Percentiles rank a stretch among this genome's conserved stretches.
phyloP scores from a whole-genome alignment of 2,888 invertebrate genomes.

The Drosophila neotestacea region DNA sequence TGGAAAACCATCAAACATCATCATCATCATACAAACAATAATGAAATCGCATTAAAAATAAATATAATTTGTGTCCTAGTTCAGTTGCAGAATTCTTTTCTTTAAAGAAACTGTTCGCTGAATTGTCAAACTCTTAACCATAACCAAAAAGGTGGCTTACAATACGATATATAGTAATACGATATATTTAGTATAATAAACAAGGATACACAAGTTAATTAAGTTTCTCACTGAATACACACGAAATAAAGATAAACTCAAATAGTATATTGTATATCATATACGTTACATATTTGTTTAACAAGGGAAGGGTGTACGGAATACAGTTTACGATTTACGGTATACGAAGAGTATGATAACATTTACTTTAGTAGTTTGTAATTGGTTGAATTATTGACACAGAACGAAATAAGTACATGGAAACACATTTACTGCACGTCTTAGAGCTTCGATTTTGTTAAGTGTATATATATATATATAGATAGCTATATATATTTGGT shows the following conservation, averaged over 20 bases:
- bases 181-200: constrained; percentile 18
- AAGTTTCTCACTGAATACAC: constrained; percentile 3
- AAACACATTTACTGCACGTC: constrained; percentile 83
- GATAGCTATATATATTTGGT: constrained; percentile 30
- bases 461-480: constrained; percentile 51
- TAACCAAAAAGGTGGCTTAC: constrained; percentile 10
- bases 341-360: constrained; percentile 46
- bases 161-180: constrained; percentile 32
- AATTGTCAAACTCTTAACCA: not conserved
- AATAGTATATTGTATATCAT: constrained; percentile 22
- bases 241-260: constrained; percentile 34
- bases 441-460: constrained; percentile 83
- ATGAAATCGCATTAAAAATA: not conserved
- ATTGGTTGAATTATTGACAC: constrained; percentile 31
- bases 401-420: constrained; percentile 72
- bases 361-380: constrained; percentile 38
- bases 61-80: not conserved
- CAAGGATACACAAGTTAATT: constrained; percentile 26
- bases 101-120: not conserved
- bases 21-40: not conserved
- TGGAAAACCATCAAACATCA: too few species aligned
- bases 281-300: constrained; percentile 5
- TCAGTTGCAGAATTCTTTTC: not conserved
- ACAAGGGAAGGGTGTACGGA: constrained; percentile 19
- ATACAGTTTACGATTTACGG: constrained; percentile 8